Base-by-base conservation (phyloP, 2,113 vertebrate species). In the Enhydra lutris region DNA sequence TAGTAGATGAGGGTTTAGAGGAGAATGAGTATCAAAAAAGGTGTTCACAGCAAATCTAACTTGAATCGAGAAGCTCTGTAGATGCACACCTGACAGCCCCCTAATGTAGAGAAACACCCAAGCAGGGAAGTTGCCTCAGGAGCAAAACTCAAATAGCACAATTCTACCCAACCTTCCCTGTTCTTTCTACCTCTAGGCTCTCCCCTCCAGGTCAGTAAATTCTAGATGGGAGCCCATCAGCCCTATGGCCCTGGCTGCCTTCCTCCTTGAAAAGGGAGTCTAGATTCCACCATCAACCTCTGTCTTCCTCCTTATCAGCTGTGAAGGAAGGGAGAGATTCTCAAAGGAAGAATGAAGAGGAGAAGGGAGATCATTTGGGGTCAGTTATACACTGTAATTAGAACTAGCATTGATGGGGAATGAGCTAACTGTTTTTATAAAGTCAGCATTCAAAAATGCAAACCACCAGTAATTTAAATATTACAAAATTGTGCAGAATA, bases 381-480 rank as follows among this genome's bases (percentile, higher is more conserved):
- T 94, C 94, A 91, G 57, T 52, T 85, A 86, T 14, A 94, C 36
- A 87, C 85, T 97, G 83, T 95, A 97, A 97, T 98, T 96, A 97
- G 85, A 97, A 97, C 94, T 91, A 94, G 79, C 91, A 95, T 65
- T 90, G 97, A 97, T 93, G 92, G 95, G 82, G 97, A 96, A 93
- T 97, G 98, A 98, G 97, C 97, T 97, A 97, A 97, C 96, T 98
- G 97, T 96, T 97, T 98, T 96, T 78, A 89, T 94, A 98, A 94
- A 97, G 95, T 97, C 97, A 98, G 98, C 85, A 95, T 98, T 97
- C 95, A 98, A 97, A 98, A 97, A 98, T 94, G 96, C 95, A 97
- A 98, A 98, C 98, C 98, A 98, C 97, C 89, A 94, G 97, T 94
- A 96, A 97, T 98, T 97, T 98, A 97, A 97, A 97, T 97, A 98